Evolutionary conservation across 1,140 invertebrate genomes (phyloP).

Genomic region (Eulimnadia texana): DNA sequence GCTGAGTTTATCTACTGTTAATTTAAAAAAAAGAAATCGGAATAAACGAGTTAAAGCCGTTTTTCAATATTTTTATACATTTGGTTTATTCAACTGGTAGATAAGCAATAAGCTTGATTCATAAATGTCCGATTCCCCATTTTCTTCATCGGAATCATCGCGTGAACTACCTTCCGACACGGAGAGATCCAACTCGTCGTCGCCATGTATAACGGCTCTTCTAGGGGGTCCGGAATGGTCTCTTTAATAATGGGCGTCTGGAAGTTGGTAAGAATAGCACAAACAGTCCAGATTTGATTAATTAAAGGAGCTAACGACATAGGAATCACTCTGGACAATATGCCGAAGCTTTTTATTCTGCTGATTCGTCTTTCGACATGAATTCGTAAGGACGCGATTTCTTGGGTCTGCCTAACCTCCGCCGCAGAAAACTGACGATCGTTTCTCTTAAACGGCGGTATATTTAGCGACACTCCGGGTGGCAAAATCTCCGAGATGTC

Average conservation of each 20-base stretch:
- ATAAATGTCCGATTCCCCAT: no score
- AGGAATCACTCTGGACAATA: conserved; percentile 1
- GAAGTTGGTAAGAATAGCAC: conserved; percentile 6
- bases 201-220: no score
- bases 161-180: neutral
- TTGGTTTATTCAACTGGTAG: no score
- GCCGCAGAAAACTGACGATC: neutral
- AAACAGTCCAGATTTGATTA: conserved; percentile 4
- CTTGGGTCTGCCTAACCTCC: neutral
- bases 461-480: neutral
- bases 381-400: neutral
- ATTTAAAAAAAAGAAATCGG: no score
- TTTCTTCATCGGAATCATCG: conserved; percentile 9
- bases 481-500: neutral
- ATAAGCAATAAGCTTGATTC: no score
- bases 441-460: neutral
- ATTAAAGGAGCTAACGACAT: neutral
- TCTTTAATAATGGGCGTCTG: conserved; percentile 5
- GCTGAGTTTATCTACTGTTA: no score
- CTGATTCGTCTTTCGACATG: conserved; percentile 4
- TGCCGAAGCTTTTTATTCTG: neutral
- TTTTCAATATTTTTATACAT: no score
- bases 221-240: neutral
- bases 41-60: no score
- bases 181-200: no score